Base-by-base conservation (phyloP, 1,140 invertebrate genomes). In the Philotrypesis tridentata region DNA sequence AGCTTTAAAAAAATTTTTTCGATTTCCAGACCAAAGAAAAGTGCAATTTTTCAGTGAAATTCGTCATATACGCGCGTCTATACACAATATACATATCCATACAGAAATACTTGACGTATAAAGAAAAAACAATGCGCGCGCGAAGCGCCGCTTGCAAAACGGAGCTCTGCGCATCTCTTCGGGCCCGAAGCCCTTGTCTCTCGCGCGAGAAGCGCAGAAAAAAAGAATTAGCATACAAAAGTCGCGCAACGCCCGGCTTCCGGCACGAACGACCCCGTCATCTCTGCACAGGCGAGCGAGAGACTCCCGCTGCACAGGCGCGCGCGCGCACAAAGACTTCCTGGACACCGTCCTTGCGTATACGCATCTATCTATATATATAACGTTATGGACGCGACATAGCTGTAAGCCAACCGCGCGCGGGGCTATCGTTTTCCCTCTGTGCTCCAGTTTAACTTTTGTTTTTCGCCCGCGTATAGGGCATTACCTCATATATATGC, bases 351-450 rank as follows among this genome's bases (percentile, higher is more conserved):
- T n/a, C n/a, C n/a, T n/a, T n/a, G n/a, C n/a, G n/a, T n/a, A n/a
- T n/a, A n/a, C n/a, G n/a, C n/a, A n/a, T n/a, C n/a, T n/a, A n/a
- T n/a, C n/a, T n/a, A n/a, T n/a, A n/a, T n/a, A n/a, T n/a, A n/a
- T n/a, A n/a, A n/a, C n/a, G n/a, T n/a, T n/a, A n/a, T n/a, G n/a
- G n/a, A n/a, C n/a, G n/a, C n/a, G n/a, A 60, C 84, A 70, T 90
- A 90, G 89, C 90, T 90, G 90, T 90, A 91, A 91, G 91, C 89
- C 88, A 90, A 90, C 90, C 90, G 85, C 89, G 61, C 5, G 79
- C 74, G 63, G 75, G n/a, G n/a, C n/a, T 77, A 77, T 82, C 31
- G 29, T 82, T 80, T 77, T 75, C 76, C 23, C 12, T 29, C 23
- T 71, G n/a, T n/a, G 68, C 68, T 71, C 68, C 31, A 71, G 31